Evolutionary conservation across 2,113 vertebrate species (phyloP).

Genomic region (Thunnus maccoyii): DNA sequence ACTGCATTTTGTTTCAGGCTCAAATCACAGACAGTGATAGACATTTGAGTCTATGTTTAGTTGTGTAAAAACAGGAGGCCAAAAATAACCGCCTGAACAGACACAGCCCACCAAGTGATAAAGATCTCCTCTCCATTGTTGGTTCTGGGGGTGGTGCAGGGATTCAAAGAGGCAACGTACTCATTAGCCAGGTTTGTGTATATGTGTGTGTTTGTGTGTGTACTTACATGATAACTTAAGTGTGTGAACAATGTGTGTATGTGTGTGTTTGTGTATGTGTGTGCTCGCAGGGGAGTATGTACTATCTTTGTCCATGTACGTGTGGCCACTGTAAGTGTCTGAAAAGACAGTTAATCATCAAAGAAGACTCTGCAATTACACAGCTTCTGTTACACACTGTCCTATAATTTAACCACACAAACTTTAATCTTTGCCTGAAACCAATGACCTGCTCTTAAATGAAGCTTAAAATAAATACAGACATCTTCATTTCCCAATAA

Average conservation of each 20-base stretch:
- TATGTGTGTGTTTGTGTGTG: constrained; percentile 21
- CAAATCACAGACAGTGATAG: constrained; percentile 42
- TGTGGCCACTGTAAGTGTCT: constrained; percentile 12
- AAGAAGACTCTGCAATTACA: constrained; percentile 28
- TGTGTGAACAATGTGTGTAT: constrained; percentile 30
- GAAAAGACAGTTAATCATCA: constrained; percentile 36
- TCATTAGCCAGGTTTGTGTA: constrained; percentile 63
- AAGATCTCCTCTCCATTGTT: constrained; percentile 81
- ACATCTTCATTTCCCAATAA: constrained; percentile 11
- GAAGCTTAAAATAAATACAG: constrained; percentile 1
- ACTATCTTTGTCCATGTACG: constrained; percentile 24
- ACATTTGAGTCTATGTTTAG: constrained; percentile 68
- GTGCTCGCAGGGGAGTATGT: constrained; percentile 4
- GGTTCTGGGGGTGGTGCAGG: constrained; percentile 58
- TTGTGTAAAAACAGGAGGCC: constrained; percentile 63
- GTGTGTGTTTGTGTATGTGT: constrained; percentile 30
- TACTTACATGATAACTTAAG: constrained; percentile 31
- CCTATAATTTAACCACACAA: constrained; percentile 20
- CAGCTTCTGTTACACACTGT: constrained; percentile 21
- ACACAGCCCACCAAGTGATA: constrained; percentile 67
- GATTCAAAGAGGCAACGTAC: constrained; percentile 62
- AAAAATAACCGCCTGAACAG: constrained; percentile 72
- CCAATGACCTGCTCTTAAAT: constrained; percentile 2
- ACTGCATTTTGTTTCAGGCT: constrained; percentile 27
- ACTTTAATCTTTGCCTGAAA: constrained; percentile 1